Conservation (phyloP, 2,113 vertebrate genomes). For the Calidris pugnax region DNA sequence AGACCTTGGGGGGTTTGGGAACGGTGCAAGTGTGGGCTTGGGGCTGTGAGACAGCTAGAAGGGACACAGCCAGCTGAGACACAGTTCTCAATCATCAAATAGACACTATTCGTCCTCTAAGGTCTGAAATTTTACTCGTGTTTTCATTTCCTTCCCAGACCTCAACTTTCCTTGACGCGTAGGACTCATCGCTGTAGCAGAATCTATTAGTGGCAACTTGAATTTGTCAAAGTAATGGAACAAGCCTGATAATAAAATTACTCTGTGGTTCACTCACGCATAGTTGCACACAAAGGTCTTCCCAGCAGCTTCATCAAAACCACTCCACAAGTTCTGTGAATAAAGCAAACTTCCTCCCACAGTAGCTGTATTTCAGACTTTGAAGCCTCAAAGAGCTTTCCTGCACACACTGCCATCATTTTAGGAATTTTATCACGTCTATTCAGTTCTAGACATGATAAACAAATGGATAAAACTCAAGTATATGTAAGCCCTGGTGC, state of each 20-base stretch:
- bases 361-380: background rate
- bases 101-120: background rate
- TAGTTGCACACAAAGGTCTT: background rate
- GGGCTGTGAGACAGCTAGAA: background rate
- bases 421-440: background rate
- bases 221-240: background rate
- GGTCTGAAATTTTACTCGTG: background rate
- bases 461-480: background rate
- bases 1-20: background rate
- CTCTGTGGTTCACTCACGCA: background rate
- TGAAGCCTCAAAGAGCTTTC: background rate
- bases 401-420: background rate
- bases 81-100: background rate
- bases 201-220: background rate
- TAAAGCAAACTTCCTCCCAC: background rate
- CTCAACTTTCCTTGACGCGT: background rate
- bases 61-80: background rate
- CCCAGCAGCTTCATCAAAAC: background rate
- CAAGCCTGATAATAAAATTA: background rate
- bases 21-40: background rate
- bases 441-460: background rate
- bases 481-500: too few relatives aligned
- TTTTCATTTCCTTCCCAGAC: background rate
- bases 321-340: background rate
- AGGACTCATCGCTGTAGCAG: fast-evolving